These are phyloP conservation scores for Amniataba percoides DNA, from an alignment of 2,797 vertebrate genomes.

Conservation along the genomic window DNA sequence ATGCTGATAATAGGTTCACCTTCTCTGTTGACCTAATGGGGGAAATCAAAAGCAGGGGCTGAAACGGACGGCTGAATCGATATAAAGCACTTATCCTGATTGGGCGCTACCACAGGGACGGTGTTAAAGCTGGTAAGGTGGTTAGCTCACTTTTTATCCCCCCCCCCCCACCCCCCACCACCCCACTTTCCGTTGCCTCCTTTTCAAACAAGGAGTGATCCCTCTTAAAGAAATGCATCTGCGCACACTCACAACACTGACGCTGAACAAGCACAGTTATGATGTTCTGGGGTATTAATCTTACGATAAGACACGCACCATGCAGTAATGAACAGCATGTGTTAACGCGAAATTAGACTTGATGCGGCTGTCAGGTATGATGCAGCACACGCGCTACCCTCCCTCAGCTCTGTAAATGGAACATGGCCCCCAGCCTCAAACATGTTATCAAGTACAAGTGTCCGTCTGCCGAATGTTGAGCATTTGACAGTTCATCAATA, in stretches of 20 bases:
- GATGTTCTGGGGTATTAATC: slow-evolving; percentile 32
- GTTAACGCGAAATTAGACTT: slow-evolving; percentile 34
- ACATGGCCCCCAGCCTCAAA: slow-evolving; percentile 56
- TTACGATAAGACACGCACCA: slow-evolving; percentile 16
- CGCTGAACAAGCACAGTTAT: slow-evolving; percentile 3
- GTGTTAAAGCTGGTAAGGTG: slow-evolving; percentile 67
- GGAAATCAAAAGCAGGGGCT: slow-evolving; percentile 76
- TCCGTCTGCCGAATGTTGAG: slow-evolving; percentile 64
- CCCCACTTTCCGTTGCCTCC: slow-evolving; percentile 41
- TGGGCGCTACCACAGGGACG: slow-evolving; percentile 73
- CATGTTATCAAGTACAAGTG: slow-evolving; percentile 65
- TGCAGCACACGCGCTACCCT: slow-evolving; percentile 26
- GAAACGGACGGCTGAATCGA: slow-evolving; percentile 76
- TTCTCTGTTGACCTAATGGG: slow-evolving; percentile 78
- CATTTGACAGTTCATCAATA: slow-evolving; percentile 72
- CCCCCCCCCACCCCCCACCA: slow-evolving; percentile 12
- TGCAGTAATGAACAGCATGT: slow-evolving; percentile 25
- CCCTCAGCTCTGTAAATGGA: slow-evolving; percentile 55
- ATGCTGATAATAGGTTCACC: slow-evolving; percentile 77
- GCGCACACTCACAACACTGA: slow-evolving; percentile 28
- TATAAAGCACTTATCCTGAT: slow-evolving; percentile 84
- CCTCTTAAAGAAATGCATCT: slow-evolving; percentile 47
- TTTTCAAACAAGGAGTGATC: slow-evolving; percentile 45
- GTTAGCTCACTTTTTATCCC: slow-evolving; percentile 55
- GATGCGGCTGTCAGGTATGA: slow-evolving; percentile 46